A percentile compares a stretch with the other conserved stretches of the same genome.
Conservation (phyloP, 2,888 invertebrate species). For the Elgonia sp. region DNA sequence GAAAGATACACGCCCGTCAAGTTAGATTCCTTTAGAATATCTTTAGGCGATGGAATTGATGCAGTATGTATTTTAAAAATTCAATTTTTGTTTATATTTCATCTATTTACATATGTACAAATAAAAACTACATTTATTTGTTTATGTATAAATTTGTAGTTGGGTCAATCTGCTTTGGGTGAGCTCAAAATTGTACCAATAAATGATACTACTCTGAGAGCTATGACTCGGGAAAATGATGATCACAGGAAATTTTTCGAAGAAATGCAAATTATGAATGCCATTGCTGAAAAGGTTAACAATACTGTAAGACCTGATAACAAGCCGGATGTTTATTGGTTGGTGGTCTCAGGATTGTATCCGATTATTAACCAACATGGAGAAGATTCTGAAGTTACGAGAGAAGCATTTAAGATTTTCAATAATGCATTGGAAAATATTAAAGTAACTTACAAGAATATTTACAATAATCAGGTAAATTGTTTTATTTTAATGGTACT, state of each 20-base stretch:
- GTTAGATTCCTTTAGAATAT: conserved; percentile 89
- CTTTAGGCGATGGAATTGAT: conserved; percentile 89
- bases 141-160: conserved; percentile 76
- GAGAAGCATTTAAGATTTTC: conserved; percentile 90
- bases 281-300: conserved; percentile 88
- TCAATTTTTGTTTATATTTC: not conserved
- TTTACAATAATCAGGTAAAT: conserved; percentile 85
- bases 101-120: not conserved
- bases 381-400: conserved; percentile 89
- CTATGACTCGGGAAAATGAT: conserved; percentile 85
- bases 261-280: conserved; percentile 89
- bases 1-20: conserved; percentile 89
- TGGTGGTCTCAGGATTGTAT: conserved; percentile 90
- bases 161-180: conserved; percentile 85
- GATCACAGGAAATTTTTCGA: conserved; percentile 90
- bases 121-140: not conserved
- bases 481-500: not conserved
- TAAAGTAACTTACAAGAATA: conserved; percentile 84
- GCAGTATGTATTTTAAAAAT: conserved; percentile 88
- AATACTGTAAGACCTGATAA: conserved; percentile 88
- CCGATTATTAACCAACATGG: conserved; percentile 90
- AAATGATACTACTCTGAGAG: conserved; percentile 82
- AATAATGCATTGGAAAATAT: conserved; percentile 86
- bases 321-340: conserved; percentile 90
- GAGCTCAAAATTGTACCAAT: conserved; percentile 84